Conservation (phyloP, 2,113 vertebrate species). For the Pao palembangensis region DNA sequence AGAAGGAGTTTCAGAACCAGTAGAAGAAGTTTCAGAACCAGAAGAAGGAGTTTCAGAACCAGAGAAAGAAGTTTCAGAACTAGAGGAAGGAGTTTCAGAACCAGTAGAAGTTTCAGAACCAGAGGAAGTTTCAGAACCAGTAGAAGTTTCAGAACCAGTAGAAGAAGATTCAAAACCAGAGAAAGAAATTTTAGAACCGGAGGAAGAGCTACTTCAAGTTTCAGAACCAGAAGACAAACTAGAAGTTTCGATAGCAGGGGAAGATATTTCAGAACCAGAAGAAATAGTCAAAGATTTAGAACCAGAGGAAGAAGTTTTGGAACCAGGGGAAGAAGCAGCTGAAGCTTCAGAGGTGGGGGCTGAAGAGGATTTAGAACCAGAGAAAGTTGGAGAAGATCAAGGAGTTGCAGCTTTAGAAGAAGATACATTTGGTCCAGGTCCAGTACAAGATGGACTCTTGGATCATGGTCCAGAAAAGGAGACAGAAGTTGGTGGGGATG, state of each 20-base stretch:
- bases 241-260: neutral
- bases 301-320: neutral
- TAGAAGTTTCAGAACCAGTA: too few relatives aligned
- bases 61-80: too few relatives aligned
- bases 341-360: neutral
- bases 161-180: too few relatives aligned
- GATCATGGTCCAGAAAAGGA: too few relatives aligned
- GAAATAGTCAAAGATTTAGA: neutral
- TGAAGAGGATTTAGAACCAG: neutral
- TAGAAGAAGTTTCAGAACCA: too few relatives aligned
- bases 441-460: too few relatives aligned
- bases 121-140: too few relatives aligned
- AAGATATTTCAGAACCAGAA: neutral
- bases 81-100: too few relatives aligned
- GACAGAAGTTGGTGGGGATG: neutral
- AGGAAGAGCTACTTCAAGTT: slow-evolving; percentile 2
- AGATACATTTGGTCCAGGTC: neutral
- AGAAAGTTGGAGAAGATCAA: slow-evolving; percentile 2
- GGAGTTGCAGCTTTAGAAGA: neutral
- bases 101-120: too few relatives aligned
- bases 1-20: too few relatives aligned
- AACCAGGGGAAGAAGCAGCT: neutral
- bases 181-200: too few relatives aligned
- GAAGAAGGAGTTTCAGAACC: too few relatives aligned
- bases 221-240: slow-evolving; percentile 5